These are phyloP conservation scores for Eriosoma lanigerum DNA, from an alignment of 1,140 invertebrate genomes.

Conservation along the genomic window DNA sequence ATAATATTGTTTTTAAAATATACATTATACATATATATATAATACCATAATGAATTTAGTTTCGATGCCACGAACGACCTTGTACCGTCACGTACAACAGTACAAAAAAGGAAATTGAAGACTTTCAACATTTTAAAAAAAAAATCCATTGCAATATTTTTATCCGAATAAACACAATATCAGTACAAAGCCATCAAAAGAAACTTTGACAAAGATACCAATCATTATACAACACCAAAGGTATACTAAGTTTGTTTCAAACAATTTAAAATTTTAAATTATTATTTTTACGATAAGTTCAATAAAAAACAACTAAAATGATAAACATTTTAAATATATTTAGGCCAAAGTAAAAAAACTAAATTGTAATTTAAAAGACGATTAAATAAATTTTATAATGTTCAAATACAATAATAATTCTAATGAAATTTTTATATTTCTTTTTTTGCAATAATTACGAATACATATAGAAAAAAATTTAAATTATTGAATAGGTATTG, in stretches of 20 bases:
- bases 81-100: neutral
- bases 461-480: too few relatives aligned
- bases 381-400: too few relatives aligned
- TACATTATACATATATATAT: too few relatives aligned
- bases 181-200: neutral
- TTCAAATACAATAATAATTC: too few relatives aligned
- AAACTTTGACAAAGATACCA: neutral
- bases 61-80: too few relatives aligned
- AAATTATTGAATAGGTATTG: too few relatives aligned
- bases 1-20: too few relatives aligned
- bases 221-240: conserved; percentile 5
- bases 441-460: too few relatives aligned
- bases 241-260: conserved; percentile 3
- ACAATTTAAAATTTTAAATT: neutral
- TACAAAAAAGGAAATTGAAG: conserved; percentile 10
- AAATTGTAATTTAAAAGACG: too few relatives aligned
- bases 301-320: neutral
- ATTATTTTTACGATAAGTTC: neutral
- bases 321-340: neutral
- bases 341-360: neutral
- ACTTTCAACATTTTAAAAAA: neutral
- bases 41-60: neutral
- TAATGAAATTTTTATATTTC: too few relatives aligned
- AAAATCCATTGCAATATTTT: neutral
- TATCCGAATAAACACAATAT: neutral